These are phyloP conservation scores for Lissocephala sabroskyi DNA, from an alignment of 2,888 invertebrate species.

Conservation along the genomic window DNA sequence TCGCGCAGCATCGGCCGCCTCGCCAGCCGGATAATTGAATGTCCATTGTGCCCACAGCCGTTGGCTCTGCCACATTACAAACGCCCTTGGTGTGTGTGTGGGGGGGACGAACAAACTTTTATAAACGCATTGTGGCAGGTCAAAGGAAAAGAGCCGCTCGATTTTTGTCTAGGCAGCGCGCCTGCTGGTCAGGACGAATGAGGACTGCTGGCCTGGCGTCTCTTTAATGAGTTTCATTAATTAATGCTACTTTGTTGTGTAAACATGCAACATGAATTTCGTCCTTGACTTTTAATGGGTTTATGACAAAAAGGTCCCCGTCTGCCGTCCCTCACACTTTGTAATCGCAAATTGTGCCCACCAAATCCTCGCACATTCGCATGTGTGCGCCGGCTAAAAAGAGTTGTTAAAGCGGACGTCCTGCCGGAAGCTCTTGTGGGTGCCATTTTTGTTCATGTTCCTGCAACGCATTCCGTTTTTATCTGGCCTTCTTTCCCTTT, in stretches of 20 bases:
- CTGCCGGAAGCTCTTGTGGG: conserved; percentile 59
- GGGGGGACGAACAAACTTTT: conserved; percentile 18
- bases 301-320: conserved; percentile 55
- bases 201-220: conserved; percentile 19
- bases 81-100: neutral
- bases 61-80: no score
- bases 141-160: conserved; percentile 37
- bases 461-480: conserved; percentile 44
- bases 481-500: conserved; percentile 25
- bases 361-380: conserved; percentile 16
- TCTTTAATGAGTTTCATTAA: conserved; percentile 63
- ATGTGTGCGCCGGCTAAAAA: conserved; percentile 27
- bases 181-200: conserved; percentile 1
- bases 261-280: conserved; percentile 64
- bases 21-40: conserved; percentile 17
- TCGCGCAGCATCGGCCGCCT: conserved; percentile 15
- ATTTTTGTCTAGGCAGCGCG: conserved; percentile 30
- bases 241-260: conserved; percentile 60
- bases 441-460: conserved; percentile 59
- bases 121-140: conserved; percentile 59
- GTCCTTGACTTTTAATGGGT: conserved; percentile 67
- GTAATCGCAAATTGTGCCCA: conserved; percentile 25
- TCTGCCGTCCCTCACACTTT: conserved; percentile 14
- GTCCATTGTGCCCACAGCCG: conserved; percentile 1
- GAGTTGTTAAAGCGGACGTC: conserved; percentile 58